Base-by-base conservation (phyloP, 1,140 invertebrate species). In the Dendroctonus ponderosae region DNA sequence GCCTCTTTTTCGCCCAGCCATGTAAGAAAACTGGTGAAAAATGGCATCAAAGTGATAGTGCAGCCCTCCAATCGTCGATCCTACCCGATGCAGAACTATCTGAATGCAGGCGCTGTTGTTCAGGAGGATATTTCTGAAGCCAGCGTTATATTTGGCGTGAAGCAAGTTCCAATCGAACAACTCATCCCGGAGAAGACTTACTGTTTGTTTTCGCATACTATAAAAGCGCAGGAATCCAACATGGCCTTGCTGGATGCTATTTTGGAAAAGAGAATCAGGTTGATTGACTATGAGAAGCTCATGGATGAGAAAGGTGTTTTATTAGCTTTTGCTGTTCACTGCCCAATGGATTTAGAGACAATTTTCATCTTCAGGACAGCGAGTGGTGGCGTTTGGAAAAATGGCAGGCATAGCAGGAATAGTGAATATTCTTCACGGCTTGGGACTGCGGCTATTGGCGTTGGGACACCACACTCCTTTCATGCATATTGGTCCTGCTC, bases 381-480 rank as follows among this genome's bases (percentile, higher is more conserved):
- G 98, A 15, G 88, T 98, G 9, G 97, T 99, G 6, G 97, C 97
- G 4, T 99, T 99, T 82, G 98, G 98, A 0, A 98, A 98, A 79
- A 99, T 98, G 81, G 97, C 97, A 0, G 96, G 97, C 3, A 94
- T 99, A 3, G 95, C 97, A 14, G 98, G 98, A 3, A 99, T 98
- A 90, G 93, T 99, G 38, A 98, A 99, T 76, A 99, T 99, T 70
- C 82, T 99, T 2, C 97, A 99, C 76, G 97, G 98, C 4, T 80
- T 99, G 8, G 97, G 97, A 4, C 82, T 99, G 0, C 82, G 98
- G 49, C 82, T 99, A 0, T 78, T 99, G 41, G 98, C 97, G 0
- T 78, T 99, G 5, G 98, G 97, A 2, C 97, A 99, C 80, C 97
- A 99, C 76, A 99, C 98, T 0, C 97, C 97, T 0, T 99, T 99